Evolutionary conservation across 2,797 vertebrate species (phyloP), one percentile per base, ranked within the genome.

Genomic region (Bradypus variegatus): DNA sequence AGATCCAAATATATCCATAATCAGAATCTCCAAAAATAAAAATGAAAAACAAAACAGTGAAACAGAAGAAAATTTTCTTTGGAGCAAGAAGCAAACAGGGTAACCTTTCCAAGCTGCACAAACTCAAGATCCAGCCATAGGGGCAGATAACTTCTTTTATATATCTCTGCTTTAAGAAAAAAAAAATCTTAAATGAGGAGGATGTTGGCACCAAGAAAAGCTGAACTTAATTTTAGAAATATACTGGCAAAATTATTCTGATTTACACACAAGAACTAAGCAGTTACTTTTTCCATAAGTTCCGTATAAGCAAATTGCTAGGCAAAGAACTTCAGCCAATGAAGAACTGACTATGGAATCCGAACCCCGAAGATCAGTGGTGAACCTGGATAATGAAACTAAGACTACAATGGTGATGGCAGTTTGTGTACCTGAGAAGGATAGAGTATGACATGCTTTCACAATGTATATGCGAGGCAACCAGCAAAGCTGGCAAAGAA

Each of bases 401-500:
- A 8, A 16, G 72, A 27, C 10, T 1, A 0, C 12, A 8, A 0
- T 65, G 3, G 3, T 9, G 16, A 31, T 33, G 36, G 21, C 41
- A 3, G 23, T 9, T 2, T 41, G 8, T 27, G 2, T n/a, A 21
- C 38, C 9, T 3, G 29, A 14, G 2, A n/a, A 8, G 3, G 19
- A 23, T 2, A 5, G 9, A 12, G 41, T 41, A 0, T 14, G 5
- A 2, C 9, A 4, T 0, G 1, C 25, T 62, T 50, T 62, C 50
- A 2, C 0, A 0, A 1, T 1, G 4, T 9, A 6, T 11, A 65
- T 65, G 19, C 2, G 19, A 81, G 38, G 9, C 13, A 27, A 2
- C 8, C 9, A 8, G 8, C 21, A 29, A 12, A 38, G 8, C 33
- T 0, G 38, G 14, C 33, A 50, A 6, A 50, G 53, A 53, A 53